Evolutionary conservation across 2,888 invertebrate genomes (phyloP), one percentile per base, ranked within the genome.

Genomic region (Cheilosia vulpina): DNA sequence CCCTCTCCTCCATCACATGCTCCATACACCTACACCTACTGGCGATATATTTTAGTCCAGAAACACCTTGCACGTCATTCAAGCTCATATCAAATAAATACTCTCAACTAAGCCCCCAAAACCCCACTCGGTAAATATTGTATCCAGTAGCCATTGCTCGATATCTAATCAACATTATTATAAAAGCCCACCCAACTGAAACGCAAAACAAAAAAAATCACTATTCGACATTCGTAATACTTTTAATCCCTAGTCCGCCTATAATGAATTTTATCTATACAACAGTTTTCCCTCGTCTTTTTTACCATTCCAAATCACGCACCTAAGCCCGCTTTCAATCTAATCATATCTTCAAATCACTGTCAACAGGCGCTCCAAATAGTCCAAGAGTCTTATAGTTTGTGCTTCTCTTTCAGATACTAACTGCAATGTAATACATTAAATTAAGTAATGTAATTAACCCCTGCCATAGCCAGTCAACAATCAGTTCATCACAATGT

Each of bases 261-360:
- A 27, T 72, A 79, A 72, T 79, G 71, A 60, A 79, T 79, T 72
- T 79, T 79, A 72, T 79, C 79, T 72, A 79, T 72, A 78, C 27
- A 69, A 71, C 55, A 53, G 17, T 65, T 43, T 41, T 15, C 31
- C 57, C 65, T 60, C 57, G 65, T 45, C 21, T 31, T 38, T 55
- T 66, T 17, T 19, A 15, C 19, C 24, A 52, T 13, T 13, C 15
- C 15, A 24, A 27, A 50, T 27, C 13, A 24, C 53, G 43, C 47
- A 50, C 21, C 31, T 62, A 55, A 57, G n/a, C 43, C 41, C 52
- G 11, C 58, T 19, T 68, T 53, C 68, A 69, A 65, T 79, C 79
- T 79, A 71, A 79, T 79, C 79, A 72, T 72, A 79, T 79, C 79
- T 79, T 79, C 79, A 72, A 71, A 79, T 79, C 72, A 79, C 79